A percentile compares a stretch with the other conserved stretches of the same genome.
Conservation (phyloP, 2,888 invertebrate genomes). For the Ectemnius cavifrons region DNA sequence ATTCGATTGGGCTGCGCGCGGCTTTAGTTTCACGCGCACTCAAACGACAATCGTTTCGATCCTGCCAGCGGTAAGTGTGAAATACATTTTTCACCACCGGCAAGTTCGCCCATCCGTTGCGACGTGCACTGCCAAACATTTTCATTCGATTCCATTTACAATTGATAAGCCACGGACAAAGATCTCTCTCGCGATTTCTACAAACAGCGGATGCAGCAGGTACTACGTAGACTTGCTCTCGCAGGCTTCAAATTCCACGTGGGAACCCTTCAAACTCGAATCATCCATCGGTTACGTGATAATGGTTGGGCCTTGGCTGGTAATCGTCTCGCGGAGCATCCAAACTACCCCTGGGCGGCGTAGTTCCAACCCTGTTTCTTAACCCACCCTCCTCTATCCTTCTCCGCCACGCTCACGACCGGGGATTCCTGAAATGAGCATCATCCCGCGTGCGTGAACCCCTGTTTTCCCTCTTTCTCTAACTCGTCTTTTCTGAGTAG, state of each 20-base stretch:
- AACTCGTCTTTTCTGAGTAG: too few relatives aligned
- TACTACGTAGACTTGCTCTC: background rate
- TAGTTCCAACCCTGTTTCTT: constrained; percentile 27
- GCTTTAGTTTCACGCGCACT: constrained; percentile 21
- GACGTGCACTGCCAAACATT: background rate
- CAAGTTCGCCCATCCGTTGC: too few relatives aligned
- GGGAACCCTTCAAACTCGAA: constrained; percentile 56
- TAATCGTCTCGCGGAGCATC: constrained; percentile 37
- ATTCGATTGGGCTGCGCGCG: constrained; percentile 49
- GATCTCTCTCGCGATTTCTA: too few relatives aligned
- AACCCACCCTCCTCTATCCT: background rate
- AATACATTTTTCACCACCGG: background rate
- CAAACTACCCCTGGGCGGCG: constrained; percentile 32
- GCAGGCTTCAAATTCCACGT: constrained; percentile 49
- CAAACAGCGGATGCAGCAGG: background rate
- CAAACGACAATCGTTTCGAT: constrained; percentile 51
- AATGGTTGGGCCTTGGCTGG: constrained; percentile 45
- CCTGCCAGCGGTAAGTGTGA: constrained; percentile 16
- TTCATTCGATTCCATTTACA: background rate
- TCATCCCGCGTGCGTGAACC: too few relatives aligned
- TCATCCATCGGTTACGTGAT: constrained; percentile 59
- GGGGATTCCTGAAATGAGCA: too few relatives aligned
- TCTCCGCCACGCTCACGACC: too few relatives aligned
- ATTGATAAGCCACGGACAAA: background rate
- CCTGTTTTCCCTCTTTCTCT: too few relatives aligned